phyloP scores from a whole-genome alignment of 2,888 invertebrate species.

The Macrosoma leucophasiata region DNA sequence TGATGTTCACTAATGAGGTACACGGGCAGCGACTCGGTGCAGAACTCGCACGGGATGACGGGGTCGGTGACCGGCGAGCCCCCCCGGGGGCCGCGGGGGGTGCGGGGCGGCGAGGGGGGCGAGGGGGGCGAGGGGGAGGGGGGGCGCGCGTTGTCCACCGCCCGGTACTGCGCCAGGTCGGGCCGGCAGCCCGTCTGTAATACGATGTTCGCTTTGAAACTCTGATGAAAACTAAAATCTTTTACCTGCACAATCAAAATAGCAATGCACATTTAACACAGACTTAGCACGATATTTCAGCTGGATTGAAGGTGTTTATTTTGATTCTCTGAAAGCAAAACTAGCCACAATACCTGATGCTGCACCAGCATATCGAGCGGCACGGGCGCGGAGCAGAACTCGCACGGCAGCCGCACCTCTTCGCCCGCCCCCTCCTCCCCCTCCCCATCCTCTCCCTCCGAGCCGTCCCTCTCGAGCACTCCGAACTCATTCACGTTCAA shows the following conservation, averaged over 20 bases:
- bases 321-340: no score
- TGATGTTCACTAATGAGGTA: constrained; percentile 60
- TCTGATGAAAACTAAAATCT: no score
- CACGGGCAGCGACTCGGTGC: constrained; percentile 49
- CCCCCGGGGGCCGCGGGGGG: constrained; percentile 7
- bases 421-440: constrained; percentile 14
- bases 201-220: no score
- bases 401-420: constrained; percentile 72
- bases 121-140: no score
- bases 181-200: constrained; percentile 59
- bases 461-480: neutral
- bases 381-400: constrained; percentile 73
- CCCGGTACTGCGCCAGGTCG: constrained; percentile 40
- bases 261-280: no score
- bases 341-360: constrained; percentile 70
- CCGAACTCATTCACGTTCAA: neutral
- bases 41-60: constrained; percentile 67
- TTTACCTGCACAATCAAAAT: no score
- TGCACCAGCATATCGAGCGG: constrained; percentile 67
- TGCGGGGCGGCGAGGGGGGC: constrained; percentile 6
- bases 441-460: neutral
- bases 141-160: constrained; percentile 13
- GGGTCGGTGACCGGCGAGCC: constrained; percentile 29
- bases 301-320: no score
- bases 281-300: no score